Evolutionary conservation across 2,888 invertebrate species (phyloP), one percentile per base, ranked within the genome.

Genomic region (Cryptops parisi): DNA sequence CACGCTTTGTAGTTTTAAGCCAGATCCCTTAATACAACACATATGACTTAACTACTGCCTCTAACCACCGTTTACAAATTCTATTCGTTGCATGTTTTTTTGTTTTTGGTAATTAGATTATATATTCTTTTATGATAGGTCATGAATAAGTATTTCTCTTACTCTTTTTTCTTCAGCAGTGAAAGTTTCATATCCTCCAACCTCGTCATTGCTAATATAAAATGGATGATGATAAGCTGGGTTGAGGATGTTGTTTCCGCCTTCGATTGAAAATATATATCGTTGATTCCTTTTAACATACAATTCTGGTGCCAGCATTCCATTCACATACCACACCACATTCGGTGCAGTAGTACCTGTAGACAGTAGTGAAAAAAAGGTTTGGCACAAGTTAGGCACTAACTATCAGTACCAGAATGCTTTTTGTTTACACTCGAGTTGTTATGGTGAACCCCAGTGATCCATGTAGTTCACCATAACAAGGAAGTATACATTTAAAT

Each of bases 271-370:
- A 68, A 91, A 90, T 33, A 80, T 83, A 71, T 90, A 90, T 0
- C 81, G 85, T 65, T 81, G 78, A 2, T 89, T 90, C 45, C 89
- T 75, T 66, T 88, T 86, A 56, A 91, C 83, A 52, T 82, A 84
- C 26, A 91, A 72, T 70, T 91, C 90, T 0, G 91, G 91, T 58
- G 90, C 86, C 23, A 93, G 76, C 59, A 81, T 74, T 64, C 89
- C 89, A 70, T 93, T 90, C 65, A 91, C 80, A 72, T 88, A 93
- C 87, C 88, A 91, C 21, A 87, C 84, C 58, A 90, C 84, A 54
- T 88, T 89, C 85, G 88, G 88, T 33, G 90, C 89, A 17, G 89
- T 87, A 68, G 87, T 87, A 58, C 89, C 89, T 88, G 62, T 26
- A 60, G 60, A 60, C n/a, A n/a, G n/a, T 51, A 26, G 23, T 17